Percentiles rank a stretch among this genome's conserved stretches.
Evolutionary conservation across 1,140 invertebrate species (phyloP).

Genomic region (Euwallacea fornicatus): DNA sequence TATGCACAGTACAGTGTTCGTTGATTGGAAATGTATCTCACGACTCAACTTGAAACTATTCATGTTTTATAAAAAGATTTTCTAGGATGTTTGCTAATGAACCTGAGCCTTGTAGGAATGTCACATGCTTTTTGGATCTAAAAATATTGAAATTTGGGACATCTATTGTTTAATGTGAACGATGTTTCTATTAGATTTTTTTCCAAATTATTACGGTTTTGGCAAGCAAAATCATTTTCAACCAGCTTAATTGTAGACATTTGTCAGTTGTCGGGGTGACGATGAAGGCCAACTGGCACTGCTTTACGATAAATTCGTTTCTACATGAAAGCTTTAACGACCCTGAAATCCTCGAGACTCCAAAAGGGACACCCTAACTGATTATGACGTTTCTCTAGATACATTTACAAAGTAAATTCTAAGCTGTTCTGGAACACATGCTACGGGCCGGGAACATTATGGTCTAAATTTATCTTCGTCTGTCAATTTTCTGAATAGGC

Average conservation of each 20-base stretch:
- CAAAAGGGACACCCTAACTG: neutral
- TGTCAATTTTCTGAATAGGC: conserved; percentile 28
- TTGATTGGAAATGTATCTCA: no score
- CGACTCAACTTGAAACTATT: no score
- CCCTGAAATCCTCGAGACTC: neutral
- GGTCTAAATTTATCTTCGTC: conserved; percentile 28
- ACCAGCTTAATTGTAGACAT: no score
- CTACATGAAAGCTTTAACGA: neutral
- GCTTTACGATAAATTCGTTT: neutral
- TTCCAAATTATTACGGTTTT: neutral
- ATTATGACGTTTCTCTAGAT: conserved; percentile 22
- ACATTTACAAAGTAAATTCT: conserved; percentile 28
- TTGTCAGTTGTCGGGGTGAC: neutral
- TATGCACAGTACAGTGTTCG: no score
- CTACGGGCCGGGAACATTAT: conserved; percentile 7
- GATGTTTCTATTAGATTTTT: neutral
- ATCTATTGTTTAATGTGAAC: no score
- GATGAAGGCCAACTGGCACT: neutral
- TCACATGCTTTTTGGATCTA: no score
- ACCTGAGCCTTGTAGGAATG: no score
- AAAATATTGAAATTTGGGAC: no score
- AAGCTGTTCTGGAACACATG: conserved; percentile 22
- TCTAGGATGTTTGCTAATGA: no score
- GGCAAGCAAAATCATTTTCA: no score
- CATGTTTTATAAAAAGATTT: no score